Evolutionary conservation across 2,888 invertebrate species (phyloP), one percentile per base, ranked within the genome.

Genomic region (Nomada fucata): DNA sequence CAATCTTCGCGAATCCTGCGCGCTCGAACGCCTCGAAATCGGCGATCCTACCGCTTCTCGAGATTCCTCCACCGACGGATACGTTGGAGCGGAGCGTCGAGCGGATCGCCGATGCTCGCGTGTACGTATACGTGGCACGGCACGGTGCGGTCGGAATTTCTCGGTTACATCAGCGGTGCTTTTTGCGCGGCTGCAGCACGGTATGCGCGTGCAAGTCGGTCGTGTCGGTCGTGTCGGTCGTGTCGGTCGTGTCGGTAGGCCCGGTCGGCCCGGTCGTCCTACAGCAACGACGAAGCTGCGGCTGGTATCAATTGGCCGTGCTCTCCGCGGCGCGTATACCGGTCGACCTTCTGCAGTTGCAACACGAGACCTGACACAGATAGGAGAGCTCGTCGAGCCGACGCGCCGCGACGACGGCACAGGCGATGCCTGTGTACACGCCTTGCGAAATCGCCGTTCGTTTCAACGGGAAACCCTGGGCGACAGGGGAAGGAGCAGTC

Each of bases 301-400:
- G 86, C 88, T 85, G 86, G 89, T 91, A 91, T 91, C 91, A 90
- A 91, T 91, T 89, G 90, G 84, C 88, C 87, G 85, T 90, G 89
- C 90, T 89, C 86, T 87, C 88, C 83, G 80, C 84, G 83, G 50
- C 79, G 79, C 79, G 90, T 89, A 91, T 91, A 93, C 93, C 91
- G 90, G 93, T 93, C 93, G 93, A 93, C 93, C 93, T 93, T 93
- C 93, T 93, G 91, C 90, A 90, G 91, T 93, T 93, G 93, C 92
- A 92, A 93, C 91, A 91, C 89, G 90, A 92, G 92, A 92, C 91
- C 92, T 93, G 93, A 91, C 93, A 93, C 92, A 92, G 93, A 93
- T 93, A 92, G 91, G 89, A 91, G 89, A 91, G 89, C 36, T 64
- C 73, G 50, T 79, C 79, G 63, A 71, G 64, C 76, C 69, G 75